phyloP scores from a whole-genome alignment of 2,797 vertebrate genomes.

The Apogon hyalosoma region DNA sequence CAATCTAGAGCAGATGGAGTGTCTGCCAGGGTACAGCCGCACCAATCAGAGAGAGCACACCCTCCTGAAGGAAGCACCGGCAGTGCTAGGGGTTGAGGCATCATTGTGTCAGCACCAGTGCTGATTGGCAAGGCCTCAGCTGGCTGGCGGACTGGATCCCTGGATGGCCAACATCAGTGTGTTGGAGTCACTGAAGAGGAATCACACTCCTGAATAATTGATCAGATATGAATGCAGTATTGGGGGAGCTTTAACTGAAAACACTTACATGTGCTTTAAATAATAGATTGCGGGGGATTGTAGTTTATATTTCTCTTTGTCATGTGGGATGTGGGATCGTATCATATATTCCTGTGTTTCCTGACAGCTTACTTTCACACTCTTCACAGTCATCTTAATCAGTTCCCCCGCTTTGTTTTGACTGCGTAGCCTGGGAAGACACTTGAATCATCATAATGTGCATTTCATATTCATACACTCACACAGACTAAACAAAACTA shows the following conservation, averaged over 20 bases:
- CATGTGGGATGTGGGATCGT: conserved; percentile 58
- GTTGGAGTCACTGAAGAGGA: conserved; percentile 67
- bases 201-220: conserved; percentile 79
- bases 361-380: conserved; percentile 42
- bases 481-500: conserved; percentile 3
- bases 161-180: conserved; percentile 55
- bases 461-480: conserved; percentile 15
- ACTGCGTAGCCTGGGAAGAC: background rate
- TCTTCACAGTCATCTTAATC: conserved; percentile 28
- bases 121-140: conserved; percentile 70
- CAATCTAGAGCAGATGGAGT: conserved; percentile 76
- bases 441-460: conserved; percentile 32
- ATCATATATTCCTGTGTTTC: conserved; percentile 42
- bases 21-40: conserved; percentile 63
- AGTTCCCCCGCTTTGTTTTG: conserved; percentile 23
- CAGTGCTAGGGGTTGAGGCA: conserved; percentile 46
- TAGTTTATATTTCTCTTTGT: conserved; percentile 77
- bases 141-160: conserved; percentile 58
- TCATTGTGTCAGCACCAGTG: conserved; percentile 51
- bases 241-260: conserved; percentile 80
- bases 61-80: conserved; percentile 58
- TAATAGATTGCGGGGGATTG: conserved; percentile 79
- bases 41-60: conserved; percentile 63
- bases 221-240: conserved; percentile 77
- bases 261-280: conserved; percentile 80